Evolutionary conservation across 2,888 invertebrate genomes (phyloP).

Genomic region (Tetropium fuscum): DNA sequence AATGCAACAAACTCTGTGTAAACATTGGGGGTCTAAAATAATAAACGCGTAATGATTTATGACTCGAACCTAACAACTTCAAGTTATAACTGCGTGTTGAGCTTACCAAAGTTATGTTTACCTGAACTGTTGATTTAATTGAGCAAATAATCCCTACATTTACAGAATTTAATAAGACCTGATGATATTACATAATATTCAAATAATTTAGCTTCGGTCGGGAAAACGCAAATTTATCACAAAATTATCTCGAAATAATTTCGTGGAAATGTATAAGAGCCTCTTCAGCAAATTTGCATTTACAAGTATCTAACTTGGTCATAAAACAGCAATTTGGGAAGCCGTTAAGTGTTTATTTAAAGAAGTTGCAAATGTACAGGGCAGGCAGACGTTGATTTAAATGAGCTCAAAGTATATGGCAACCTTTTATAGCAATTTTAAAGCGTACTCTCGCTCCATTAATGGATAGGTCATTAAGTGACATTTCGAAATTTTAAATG

Average conservation of each 20-base stretch:
- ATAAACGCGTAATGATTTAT: no score
- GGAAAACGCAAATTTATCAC: neutral
- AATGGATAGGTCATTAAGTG: slow-evolving; percentile 46
- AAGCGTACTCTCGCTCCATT: slow-evolving; percentile 40
- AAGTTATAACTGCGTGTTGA: no score
- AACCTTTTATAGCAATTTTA: slow-evolving; percentile 18
- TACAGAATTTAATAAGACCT: neutral
- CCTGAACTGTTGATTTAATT: no score
- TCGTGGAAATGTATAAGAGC: neutral
- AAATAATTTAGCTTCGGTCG: slow-evolving; percentile 10
- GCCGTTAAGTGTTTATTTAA: slow-evolving; percentile 35
- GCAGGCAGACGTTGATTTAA: slow-evolving; percentile 18
- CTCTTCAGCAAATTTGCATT: slow-evolving; percentile 21
- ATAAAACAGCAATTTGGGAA: slow-evolving; percentile 40
- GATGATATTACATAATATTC: neutral
- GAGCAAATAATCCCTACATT: neutral
- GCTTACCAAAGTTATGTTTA: no score
- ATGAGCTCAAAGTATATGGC: slow-evolving; percentile 8
- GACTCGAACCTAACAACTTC: no score
- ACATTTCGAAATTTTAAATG: slow-evolving; percentile 43
- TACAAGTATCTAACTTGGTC: slow-evolving; percentile 36
- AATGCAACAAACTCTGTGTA: no score
- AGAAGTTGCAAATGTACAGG: slow-evolving; percentile 25
- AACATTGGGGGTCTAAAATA: no score
- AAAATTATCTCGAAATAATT: slow-evolving; percentile 3